Evolutionary conservation across 2,888 invertebrate genomes (phyloP).

Genomic region (Willowsia nigromaculata): DNA sequence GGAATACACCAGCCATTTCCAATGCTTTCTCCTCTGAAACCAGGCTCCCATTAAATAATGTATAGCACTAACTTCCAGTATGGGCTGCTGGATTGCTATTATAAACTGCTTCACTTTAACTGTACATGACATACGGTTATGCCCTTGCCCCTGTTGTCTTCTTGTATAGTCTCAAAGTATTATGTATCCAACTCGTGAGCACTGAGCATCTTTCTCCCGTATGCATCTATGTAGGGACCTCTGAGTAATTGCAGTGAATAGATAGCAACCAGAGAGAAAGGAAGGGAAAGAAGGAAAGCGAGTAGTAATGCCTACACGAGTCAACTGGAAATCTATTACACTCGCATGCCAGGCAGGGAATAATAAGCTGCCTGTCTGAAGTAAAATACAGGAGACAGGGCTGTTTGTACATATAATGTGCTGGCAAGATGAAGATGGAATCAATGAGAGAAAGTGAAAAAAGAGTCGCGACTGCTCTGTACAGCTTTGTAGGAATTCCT

Average conservation of each 20-base stretch:
- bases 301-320: not conserved
- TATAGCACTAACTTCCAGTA: not conserved
- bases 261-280: conserved; percentile 2
- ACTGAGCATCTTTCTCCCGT: conserved; percentile 34
- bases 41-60: not conserved
- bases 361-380: not conserved
- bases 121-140: not conserved
- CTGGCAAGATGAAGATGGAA: not conserved
- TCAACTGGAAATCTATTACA: not conserved
- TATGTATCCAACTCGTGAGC: too few species aligned
- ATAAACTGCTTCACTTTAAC: not conserved
- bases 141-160: conserved; percentile 34
- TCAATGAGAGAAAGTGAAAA: conserved; percentile 1
- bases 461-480: conserved; percentile 15
- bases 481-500: not conserved
- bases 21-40: not conserved
- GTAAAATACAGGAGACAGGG: not conserved
- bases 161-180: too few species aligned
- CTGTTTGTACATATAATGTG: not conserved
- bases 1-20: not conserved
- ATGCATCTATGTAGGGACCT: not conserved
- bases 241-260: not conserved
- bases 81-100: not conserved
- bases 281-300: not conserved
- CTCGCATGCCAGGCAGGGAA: not conserved